phyloP scores from a whole-genome alignment of 1,140 invertebrate species.

The Parapsyche elsis region DNA sequence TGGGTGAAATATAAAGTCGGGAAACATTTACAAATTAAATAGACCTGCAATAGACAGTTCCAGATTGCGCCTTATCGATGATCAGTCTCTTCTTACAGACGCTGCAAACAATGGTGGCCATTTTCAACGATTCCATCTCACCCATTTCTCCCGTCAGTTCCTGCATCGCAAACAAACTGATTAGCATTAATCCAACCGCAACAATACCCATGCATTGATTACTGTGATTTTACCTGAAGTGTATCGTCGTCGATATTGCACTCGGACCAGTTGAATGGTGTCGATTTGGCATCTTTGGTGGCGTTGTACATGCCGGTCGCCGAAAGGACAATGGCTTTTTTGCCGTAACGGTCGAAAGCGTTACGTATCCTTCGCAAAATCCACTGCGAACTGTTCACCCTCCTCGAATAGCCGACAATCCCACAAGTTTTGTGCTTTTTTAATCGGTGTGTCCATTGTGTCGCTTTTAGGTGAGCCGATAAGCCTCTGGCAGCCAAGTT shows the following conservation, averaged over 20 bases:
- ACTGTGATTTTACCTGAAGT: conserved; percentile 58
- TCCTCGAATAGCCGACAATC: conserved; percentile 25
- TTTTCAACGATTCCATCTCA: conserved; percentile 45
- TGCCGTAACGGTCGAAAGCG: conserved; percentile 46
- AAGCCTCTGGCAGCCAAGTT: conserved; percentile 35
- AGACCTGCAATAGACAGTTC: conserved; percentile 50
- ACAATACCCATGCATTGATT: background rate
- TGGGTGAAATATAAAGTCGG: no score
- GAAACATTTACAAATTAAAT: no score
- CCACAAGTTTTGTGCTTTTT: background rate
- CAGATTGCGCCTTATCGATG: conserved; percentile 45
- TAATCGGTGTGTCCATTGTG: conserved; percentile 16
- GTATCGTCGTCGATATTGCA: conserved; percentile 62
- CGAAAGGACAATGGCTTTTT: conserved; percentile 58
- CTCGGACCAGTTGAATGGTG: conserved; percentile 56
- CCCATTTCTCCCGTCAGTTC: conserved; percentile 41
- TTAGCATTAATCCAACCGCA: background rate
- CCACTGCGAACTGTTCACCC: conserved; percentile 6
- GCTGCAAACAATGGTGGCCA: conserved; percentile 46
- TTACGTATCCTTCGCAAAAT: conserved; percentile 6
- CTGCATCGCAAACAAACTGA: background rate
- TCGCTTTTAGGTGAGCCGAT: conserved; percentile 4
- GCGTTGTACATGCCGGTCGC: conserved; percentile 62
- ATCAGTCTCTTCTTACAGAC: conserved; percentile 47
- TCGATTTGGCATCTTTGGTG: conserved; percentile 40